Evolutionary conservation across 2,888 invertebrate genomes (phyloP).

Genomic region (Melanotus villosus): DNA sequence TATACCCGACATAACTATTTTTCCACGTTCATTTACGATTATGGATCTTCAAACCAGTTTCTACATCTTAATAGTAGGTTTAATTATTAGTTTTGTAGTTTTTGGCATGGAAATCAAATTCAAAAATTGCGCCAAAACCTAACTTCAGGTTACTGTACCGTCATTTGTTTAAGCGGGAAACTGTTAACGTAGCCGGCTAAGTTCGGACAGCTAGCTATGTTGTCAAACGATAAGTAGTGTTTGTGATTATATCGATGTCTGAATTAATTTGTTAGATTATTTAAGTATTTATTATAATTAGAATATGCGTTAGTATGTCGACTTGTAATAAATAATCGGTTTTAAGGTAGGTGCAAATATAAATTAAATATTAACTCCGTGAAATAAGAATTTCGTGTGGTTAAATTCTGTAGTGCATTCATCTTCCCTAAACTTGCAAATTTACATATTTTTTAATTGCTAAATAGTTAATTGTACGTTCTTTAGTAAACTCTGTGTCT

Average conservation of each 20-base stretch:
- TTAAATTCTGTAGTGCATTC: not conserved
- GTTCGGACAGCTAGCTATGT: conserved; percentile 32
- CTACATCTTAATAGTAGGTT: conserved; percentile 61
- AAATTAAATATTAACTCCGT: not conserved
- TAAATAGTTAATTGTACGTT: too few species aligned
- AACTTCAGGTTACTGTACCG: conserved; percentile 14
- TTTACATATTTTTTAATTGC: not conserved
- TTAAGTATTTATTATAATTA: conserved; percentile 2
- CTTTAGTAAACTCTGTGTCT: too few species aligned
- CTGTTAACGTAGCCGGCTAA: conserved; percentile 20
- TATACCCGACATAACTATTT: conserved; percentile 39
- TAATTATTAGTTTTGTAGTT: conserved; percentile 50
- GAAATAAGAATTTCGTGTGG: not conserved
- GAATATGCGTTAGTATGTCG: not conserved
- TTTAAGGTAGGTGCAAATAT: not conserved
- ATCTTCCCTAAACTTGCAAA: not conserved
- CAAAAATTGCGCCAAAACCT: conserved; percentile 10
- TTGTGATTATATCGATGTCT: conserved; percentile 7
- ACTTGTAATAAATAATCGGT: not conserved
- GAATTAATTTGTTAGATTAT: not conserved
- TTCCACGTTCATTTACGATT: conserved; percentile 63
- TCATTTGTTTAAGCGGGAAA: conserved; percentile 32
- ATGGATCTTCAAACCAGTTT: conserved; percentile 65
- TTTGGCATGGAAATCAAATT: not conserved
- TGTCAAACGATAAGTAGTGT: conserved; percentile 29